A percentile compares a stretch with the other conserved stretches of the same genome.
phyloP scores from a whole-genome alignment of 1,140 invertebrate genomes.

The Ditylenchus dipsaci region DNA sequence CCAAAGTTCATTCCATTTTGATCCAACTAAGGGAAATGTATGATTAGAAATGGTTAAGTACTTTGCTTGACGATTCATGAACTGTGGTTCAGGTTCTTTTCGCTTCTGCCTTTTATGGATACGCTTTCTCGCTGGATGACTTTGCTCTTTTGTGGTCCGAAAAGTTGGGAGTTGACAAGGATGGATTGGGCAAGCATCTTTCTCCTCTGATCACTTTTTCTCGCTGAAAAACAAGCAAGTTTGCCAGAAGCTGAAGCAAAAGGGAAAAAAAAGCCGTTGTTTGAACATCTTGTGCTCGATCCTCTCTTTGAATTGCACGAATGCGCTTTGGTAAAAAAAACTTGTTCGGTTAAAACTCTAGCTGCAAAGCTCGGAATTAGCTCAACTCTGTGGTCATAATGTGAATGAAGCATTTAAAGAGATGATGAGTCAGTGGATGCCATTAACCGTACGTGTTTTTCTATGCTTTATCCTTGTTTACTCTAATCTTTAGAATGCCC shows the following conservation, averaged over 20 bases:
- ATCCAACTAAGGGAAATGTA: constrained; percentile 28
- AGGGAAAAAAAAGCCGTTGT: constrained; percentile 88
- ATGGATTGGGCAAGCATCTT: constrained; percentile 72
- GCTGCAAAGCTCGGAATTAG: constrained; percentile 32
- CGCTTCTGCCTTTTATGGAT: constrained; percentile 88
- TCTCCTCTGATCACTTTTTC: constrained; percentile 86
- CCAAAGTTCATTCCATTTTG: constrained; percentile 49
- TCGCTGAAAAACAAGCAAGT: constrained; percentile 76
- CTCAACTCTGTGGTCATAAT: constrained; percentile 25
- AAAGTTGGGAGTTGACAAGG: constrained; percentile 23
- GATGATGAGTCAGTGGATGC: constrained; percentile 38
- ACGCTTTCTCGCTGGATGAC: constrained; percentile 77
- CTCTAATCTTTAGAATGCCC: constrained; percentile 15
- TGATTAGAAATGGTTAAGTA: too few relatives aligned
- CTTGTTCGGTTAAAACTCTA: constrained; percentile 34
- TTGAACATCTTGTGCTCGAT: constrained; percentile 89
- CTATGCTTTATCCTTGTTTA: not conserved
- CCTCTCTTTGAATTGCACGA: constrained; percentile 90
- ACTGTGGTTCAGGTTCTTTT: constrained; percentile 66
- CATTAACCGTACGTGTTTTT: constrained; percentile 19
- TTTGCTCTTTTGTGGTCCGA: constrained; percentile 80
- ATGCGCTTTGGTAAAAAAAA: constrained; percentile 68
- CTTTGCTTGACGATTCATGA: not conserved
- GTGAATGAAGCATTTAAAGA: constrained; percentile 52
- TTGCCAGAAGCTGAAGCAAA: constrained; percentile 80